Evolutionary conservation across 2,888 invertebrate genomes (phyloP).

Genomic region (Perizoma flavofasciatum): DNA sequence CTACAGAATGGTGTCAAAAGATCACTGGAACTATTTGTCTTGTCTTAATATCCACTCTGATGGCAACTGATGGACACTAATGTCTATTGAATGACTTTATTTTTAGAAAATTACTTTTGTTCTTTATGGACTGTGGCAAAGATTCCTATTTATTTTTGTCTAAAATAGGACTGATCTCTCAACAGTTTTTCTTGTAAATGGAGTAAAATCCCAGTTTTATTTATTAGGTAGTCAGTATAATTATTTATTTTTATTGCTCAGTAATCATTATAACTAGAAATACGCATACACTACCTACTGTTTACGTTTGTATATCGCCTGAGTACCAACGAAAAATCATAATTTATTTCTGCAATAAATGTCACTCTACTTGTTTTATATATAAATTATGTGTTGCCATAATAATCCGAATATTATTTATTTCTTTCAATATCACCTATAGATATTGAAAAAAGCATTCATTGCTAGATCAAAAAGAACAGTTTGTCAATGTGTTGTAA

Average conservation of each 20-base stretch:
- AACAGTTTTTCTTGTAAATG: background rate
- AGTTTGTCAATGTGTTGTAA: constrained; percentile 20
- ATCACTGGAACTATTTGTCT: constrained; percentile 43
- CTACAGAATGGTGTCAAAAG: constrained; percentile 31
- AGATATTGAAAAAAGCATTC: no score
- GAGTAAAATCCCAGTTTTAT: no score
- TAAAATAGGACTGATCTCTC: constrained; percentile 13
- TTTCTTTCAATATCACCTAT: background rate
- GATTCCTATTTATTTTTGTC: constrained; percentile 6
- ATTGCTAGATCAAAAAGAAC: constrained; percentile 28
- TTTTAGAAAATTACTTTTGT: constrained; percentile 43
- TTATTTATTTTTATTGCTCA: no score
- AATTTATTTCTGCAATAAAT: constrained; percentile 12
- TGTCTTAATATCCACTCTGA: constrained; percentile 52
- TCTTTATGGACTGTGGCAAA: constrained; percentile 22
- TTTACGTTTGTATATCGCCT: background rate
- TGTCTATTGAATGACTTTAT: constrained; percentile 49
- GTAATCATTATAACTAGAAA: no score
- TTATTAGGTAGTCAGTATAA: no score
- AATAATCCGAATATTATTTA: constrained; percentile 18
- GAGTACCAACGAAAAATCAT: background rate
- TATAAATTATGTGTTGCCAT: background rate
- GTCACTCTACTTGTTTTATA: constrained; percentile 6
- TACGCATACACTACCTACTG: no score
- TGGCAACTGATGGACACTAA: constrained; percentile 56